Percentiles rank a stretch among this genome's conserved stretches.
phyloP scores from a whole-genome alignment of 1,140 invertebrate genomes.

The Penaeus chinensis region DNA sequence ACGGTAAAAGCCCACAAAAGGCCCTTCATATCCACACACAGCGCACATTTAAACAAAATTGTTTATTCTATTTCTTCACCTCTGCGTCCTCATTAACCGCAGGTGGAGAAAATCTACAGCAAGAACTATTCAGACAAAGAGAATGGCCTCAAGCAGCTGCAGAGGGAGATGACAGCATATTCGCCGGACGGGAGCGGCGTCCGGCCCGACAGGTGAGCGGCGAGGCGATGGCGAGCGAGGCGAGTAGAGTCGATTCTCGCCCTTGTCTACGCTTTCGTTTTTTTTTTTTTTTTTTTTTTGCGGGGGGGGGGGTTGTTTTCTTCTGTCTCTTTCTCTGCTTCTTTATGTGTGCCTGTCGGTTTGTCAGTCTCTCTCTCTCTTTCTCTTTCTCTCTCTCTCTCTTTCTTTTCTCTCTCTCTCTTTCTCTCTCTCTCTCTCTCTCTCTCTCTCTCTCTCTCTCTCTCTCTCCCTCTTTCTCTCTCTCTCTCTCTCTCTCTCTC shows the following conservation, averaged over 20 bases:
- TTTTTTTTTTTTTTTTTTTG: no score
- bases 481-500: not conserved
- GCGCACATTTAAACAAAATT: not conserved
- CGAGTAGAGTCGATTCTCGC: no score
- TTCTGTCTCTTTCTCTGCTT: not conserved
- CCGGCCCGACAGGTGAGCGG: slow-evolving; percentile 53
- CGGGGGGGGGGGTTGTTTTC: no score
- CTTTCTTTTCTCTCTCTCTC: no score
- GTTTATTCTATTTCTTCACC: not conserved
- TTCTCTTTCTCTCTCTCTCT: not conserved
- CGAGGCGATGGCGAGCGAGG: not conserved
- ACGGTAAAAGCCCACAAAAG: no score
- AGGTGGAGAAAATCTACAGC: slow-evolving; percentile 94
- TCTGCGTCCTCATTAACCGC: slow-evolving; percentile 12
- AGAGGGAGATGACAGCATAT: slow-evolving; percentile 75
- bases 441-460: not conserved
- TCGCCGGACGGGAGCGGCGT: slow-evolving; percentile 61
- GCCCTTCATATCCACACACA: no score
- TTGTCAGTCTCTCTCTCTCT: no score
- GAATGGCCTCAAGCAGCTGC: slow-evolving; percentile 83
- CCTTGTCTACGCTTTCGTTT: no score
- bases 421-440: not conserved
- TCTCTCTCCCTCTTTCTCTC: not conserved
- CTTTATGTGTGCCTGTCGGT: not conserved
- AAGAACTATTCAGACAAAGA: slow-evolving; percentile 93